phyloP scores from a whole-genome alignment of 2,888 invertebrate genomes.

The Hemaris fuciformis region DNA sequence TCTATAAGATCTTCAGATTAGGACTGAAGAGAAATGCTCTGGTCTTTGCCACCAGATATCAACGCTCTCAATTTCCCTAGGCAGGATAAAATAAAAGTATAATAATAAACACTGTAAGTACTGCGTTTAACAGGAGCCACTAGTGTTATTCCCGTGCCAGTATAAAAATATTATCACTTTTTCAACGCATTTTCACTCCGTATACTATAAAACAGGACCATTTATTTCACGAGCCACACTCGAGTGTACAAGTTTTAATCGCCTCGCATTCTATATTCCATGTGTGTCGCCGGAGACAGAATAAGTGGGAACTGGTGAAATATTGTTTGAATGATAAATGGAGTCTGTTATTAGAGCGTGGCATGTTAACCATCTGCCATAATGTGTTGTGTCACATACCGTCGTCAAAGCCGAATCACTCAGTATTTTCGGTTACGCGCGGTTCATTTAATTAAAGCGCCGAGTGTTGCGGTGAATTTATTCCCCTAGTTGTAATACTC shows the following conservation, averaged over 20 bases:
- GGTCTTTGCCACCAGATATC: too few relatives aligned
- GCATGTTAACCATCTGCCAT: slow-evolving; percentile 37
- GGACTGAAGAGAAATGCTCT: too few relatives aligned
- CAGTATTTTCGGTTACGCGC: background rate
- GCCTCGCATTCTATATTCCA: slow-evolving; percentile 4
- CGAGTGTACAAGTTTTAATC: slow-evolving; percentile 11
- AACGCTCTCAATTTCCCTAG: too few relatives aligned
- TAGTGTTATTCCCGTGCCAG: too few relatives aligned
- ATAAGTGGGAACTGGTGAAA: slow-evolving; percentile 49
- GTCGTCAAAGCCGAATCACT: slow-evolving; percentile 5
- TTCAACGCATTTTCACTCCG: too few relatives aligned
- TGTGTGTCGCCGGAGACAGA: slow-evolving; percentile 20
- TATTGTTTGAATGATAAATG: slow-evolving; percentile 59
- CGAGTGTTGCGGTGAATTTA: background rate
- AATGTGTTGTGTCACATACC: slow-evolving; percentile 33
- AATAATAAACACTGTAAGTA: too few relatives aligned
- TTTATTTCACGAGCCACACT: background rate
- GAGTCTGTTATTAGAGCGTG: slow-evolving; percentile 46
- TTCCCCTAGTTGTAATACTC: background rate
- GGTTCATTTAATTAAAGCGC: background rate
- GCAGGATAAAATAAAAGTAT: too few relatives aligned
- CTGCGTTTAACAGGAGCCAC: too few relatives aligned
- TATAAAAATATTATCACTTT: too few relatives aligned
- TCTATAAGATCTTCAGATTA: too few relatives aligned
- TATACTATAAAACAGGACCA: background rate